Percentiles rank a stretch among this genome's conserved stretches.
These are phyloP conservation scores for Balearica regulorum DNA, from an alignment of 2,797 vertebrate species.

Conservation along the genomic window DNA sequence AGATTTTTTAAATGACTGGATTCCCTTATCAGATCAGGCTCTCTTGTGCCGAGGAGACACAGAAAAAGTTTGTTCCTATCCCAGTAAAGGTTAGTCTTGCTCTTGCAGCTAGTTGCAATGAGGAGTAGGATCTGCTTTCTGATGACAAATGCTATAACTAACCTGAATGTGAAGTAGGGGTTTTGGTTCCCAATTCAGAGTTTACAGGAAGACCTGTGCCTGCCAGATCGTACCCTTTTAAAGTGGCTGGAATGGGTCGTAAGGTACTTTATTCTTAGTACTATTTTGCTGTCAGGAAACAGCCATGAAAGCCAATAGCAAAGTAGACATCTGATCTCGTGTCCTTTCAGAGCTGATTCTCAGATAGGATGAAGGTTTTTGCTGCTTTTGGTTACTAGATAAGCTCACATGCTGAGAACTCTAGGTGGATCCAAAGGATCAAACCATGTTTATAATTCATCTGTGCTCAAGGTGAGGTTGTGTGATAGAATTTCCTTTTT, in stretches of 20 bases:
- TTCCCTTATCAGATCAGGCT: background rate
- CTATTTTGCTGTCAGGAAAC: slow-evolving; percentile 37
- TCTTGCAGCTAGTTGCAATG: background rate
- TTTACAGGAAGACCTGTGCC: background rate
- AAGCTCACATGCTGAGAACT: slow-evolving; percentile 59
- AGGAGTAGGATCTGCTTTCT: background rate
- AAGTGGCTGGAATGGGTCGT: background rate
- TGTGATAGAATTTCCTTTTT: slow-evolving; percentile 63
- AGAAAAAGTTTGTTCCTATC: background rate
- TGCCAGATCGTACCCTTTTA: slow-evolving; percentile 15
- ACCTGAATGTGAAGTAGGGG: background rate
- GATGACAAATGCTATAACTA: accelerated
- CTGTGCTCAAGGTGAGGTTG: slow-evolving; percentile 54
- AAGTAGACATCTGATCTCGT: slow-evolving; percentile 42
- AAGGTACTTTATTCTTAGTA: slow-evolving; percentile 43
- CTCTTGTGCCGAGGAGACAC: background rate
- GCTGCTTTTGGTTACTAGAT: slow-evolving; percentile 57
- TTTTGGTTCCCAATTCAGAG: background rate
- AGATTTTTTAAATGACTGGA: background rate
- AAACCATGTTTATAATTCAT: slow-evolving; percentile 64
- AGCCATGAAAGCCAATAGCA: slow-evolving; percentile 33
- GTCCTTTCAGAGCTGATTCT: slow-evolving; percentile 52
- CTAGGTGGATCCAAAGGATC: slow-evolving; percentile 57
- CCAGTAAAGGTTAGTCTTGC: background rate
- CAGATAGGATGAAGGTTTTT: slow-evolving; percentile 55